Conservation (phyloP, 2,797 vertebrate species). For the Miichthys miiuy region DNA sequence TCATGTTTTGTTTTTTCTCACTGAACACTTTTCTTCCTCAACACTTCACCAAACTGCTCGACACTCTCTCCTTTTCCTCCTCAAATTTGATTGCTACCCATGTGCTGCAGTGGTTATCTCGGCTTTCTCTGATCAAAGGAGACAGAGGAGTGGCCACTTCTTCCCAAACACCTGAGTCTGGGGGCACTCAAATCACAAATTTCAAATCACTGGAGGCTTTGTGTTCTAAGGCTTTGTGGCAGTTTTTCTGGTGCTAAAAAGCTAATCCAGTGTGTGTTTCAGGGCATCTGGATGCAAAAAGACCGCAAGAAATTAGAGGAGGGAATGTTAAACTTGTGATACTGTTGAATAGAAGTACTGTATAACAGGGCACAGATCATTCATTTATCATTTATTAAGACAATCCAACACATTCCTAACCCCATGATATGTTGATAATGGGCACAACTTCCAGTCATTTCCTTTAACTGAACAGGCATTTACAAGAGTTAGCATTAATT, state of each 20-base stretch:
- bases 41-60: background rate
- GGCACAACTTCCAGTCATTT: too few relatives aligned
- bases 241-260: background rate
- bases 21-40: background rate
- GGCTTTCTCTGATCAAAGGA: background rate
- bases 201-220: background rate
- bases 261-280: background rate
- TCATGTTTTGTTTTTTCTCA: background rate
- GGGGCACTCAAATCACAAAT: background rate
- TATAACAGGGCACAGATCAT: too few relatives aligned
- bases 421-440: too few relatives aligned
- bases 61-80: background rate
- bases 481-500: too few relatives aligned
- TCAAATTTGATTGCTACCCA: background rate
- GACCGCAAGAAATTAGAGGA: background rate
- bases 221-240: background rate
- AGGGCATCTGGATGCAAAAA: background rate
- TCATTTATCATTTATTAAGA: background rate
- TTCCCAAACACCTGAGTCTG: background rate
- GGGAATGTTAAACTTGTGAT: background rate
- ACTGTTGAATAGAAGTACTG: background rate
- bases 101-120: background rate
- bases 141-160: background rate
- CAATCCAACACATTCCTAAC: too few relatives aligned
- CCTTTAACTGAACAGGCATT: too few relatives aligned